phyloP scores from a whole-genome alignment of 2,113 vertebrate species.

The Todiramphus chloris region DNA sequence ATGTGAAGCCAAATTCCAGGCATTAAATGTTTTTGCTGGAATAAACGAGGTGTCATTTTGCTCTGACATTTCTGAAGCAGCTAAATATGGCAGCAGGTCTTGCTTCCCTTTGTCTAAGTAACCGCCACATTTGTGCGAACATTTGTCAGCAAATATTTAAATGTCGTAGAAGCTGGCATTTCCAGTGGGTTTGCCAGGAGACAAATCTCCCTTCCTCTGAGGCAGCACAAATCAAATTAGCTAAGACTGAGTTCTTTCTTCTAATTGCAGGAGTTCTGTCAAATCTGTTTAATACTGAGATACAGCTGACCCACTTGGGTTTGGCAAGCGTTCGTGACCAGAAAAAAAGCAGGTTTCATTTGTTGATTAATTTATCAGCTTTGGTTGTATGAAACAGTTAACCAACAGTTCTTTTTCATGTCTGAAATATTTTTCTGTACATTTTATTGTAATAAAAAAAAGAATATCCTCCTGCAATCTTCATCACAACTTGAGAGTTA shows the following conservation, averaged over 20 bases:
- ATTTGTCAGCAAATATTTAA: not conserved
- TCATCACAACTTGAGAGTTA: not conserved
- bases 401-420: not conserved
- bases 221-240: constrained; percentile 54
- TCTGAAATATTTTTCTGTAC: not conserved
- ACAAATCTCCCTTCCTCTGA: not conserved
- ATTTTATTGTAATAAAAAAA: not conserved
- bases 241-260: not conserved
- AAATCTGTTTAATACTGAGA: constrained; percentile 12
- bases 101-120: not conserved
- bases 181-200: not conserved
- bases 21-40: not conserved
- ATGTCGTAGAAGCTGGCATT: not conserved
- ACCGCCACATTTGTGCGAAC: not conserved
- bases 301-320: constrained; percentile 10
- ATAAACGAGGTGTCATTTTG: not conserved
- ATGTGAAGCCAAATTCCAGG: not conserved
- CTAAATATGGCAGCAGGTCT: not conserved
- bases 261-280: constrained; percentile 35
- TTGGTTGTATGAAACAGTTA: not conserved
- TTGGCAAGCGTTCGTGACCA: not conserved
- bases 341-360: not conserved
- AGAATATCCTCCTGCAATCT: not conserved
- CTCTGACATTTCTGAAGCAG: not conserved
- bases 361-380: not conserved